Evolutionary conservation across 2,797 vertebrate species (phyloP).

Genomic region (Microctenopoma stevenorrisi): DNA sequence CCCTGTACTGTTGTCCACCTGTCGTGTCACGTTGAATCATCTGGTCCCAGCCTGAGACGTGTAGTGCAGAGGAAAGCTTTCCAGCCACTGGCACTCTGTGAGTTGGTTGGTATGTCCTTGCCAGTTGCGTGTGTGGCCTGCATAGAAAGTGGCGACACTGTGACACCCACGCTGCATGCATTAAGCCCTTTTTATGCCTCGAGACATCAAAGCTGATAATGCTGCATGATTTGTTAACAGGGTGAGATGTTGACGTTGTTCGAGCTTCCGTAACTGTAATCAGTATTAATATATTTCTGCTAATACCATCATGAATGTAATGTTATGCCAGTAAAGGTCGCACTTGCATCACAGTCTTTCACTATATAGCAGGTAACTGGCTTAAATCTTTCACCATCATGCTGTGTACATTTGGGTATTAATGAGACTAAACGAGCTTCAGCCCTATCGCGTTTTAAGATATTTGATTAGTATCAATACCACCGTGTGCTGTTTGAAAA

Average conservation of each 20-base stretch:
- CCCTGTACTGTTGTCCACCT: constrained; percentile 42
- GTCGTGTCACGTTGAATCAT: constrained; percentile 49
- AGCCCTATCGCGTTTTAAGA: constrained; percentile 29
- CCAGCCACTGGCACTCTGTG: constrained; percentile 38
- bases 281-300: neutral
- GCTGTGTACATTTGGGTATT: constrained; percentile 15
- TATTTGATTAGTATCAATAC: constrained; percentile 40
- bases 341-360: neutral
- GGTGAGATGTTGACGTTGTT: constrained; percentile 4
- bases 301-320: neutral
- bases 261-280: neutral
- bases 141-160: constrained; percentile 10
- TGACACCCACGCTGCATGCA: constrained; percentile 19
- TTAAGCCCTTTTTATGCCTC: constrained; percentile 21
- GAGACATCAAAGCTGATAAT: constrained; percentile 20
- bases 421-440: constrained; percentile 36
- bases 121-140: constrained; percentile 24
- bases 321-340: constrained; percentile 15
- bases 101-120: constrained; percentile 34
- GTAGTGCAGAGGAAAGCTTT: constrained; percentile 26
- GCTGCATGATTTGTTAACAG: constrained; percentile 16
- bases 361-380: constrained; percentile 36
- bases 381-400: constrained; percentile 5
- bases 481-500: constrained; percentile 36
- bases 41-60: constrained; percentile 39